These are phyloP conservation scores for Tipula unca DNA, from an alignment of 2,888 invertebrate genomes.

Conservation along the genomic window DNA sequence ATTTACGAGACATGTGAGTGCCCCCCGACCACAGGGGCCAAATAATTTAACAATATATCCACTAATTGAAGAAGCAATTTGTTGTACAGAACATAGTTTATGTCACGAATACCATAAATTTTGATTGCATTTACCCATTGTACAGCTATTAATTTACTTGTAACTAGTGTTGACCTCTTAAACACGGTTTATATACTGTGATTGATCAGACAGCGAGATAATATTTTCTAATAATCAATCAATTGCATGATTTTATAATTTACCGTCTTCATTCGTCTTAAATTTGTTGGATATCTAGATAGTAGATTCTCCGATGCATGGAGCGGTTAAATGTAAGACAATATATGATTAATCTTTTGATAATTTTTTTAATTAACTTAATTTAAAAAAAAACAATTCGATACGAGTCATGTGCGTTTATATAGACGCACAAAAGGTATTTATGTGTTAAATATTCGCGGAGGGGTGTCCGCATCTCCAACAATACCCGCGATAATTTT, in stretches of 20 bases:
- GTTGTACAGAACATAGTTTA: neutral
- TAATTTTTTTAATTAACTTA: no score
- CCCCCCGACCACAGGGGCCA: no score
- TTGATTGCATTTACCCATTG: neutral
- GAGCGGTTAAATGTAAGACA: neutral
- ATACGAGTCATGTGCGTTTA: neutral
- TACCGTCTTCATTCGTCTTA: neutral
- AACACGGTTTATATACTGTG: neutral
- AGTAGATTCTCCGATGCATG: no score
- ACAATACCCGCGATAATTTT: no score
- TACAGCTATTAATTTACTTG: neutral
- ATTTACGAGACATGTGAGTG: no score
- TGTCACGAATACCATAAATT: neutral
- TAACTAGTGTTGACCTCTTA: neutral
- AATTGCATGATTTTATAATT: neutral
- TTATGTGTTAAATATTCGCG: neutral
- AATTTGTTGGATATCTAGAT: neutral
- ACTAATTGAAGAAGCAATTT: neutral
- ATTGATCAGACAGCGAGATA: neutral
- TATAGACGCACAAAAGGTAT: no score
- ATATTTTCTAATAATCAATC: neutral
- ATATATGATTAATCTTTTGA: neutral
- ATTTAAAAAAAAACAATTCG: no score
- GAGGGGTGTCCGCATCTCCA: neutral
- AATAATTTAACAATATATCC: neutral